Base-by-base conservation (phyloP, 1,140 invertebrate species). In the Euborellia annulipes region DNA sequence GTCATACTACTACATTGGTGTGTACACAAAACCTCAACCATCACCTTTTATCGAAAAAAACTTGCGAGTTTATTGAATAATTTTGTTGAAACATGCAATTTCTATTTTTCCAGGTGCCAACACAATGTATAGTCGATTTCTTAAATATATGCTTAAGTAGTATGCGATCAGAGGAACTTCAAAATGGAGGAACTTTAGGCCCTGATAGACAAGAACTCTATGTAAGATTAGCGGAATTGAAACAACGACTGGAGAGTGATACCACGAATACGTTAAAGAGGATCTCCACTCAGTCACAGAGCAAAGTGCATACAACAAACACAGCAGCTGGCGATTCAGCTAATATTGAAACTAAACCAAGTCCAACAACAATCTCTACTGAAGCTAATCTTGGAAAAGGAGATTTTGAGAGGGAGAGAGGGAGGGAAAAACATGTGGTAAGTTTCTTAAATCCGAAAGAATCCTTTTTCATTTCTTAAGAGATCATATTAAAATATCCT, bases 121-220 rank as follows among this genome's bases (percentile, higher is more conserved):
- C 21, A 20, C 16, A 41, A 19, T n/a, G 13, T 18, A 41, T 20
- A 54, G 65, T 80, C 27, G 68, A 72, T 41, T 85, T 82, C 55
- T 52, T 85, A 17, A 77, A 79, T 48, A 75, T 74, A 44, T 78
- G 76, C 43, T 73, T 84, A 44, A 66, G 69, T 49, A 72, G 68
- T 49, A 57, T 82, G 42, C 71, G 68, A 22, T 58, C 57, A 47
- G 55, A 68, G 53, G 62, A 72, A 53, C 66, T 65, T 56, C 64
- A 64, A 57, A 63, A 61, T 57, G 66, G 55, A 66, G 72, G 58
- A 41, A 56, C 55, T 18, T 36, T 62, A 9, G 56, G 61, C n/a
- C 48, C 62, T 1, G 65, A 67, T 23, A 79, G 67, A 46, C 70
- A 75, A 54, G 78, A 82, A 47, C 55, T 82, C 23, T 57, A 82